These are phyloP conservation scores for Acanthosepion lycidas DNA, from an alignment of 2,888 invertebrate genomes.

Conservation along the genomic window DNA sequence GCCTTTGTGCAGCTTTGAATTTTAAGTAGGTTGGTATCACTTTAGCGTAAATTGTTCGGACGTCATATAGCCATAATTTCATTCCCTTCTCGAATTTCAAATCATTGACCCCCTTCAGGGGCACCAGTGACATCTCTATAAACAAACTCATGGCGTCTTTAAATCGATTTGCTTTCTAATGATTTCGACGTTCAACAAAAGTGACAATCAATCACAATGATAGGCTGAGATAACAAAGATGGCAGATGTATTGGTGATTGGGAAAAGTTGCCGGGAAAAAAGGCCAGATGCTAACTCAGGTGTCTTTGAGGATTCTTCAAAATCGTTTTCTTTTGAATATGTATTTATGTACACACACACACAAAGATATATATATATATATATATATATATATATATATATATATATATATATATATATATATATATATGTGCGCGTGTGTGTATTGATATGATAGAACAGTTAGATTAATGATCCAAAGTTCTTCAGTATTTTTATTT, in stretches of 20 bases:
- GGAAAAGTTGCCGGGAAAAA: neutral
- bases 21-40: neutral
- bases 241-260: conserved; percentile 13
- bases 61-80: neutral
- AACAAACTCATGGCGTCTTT: neutral
- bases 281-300: neutral
- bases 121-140: neutral
- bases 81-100: conserved; percentile 15
- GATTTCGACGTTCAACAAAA: neutral
- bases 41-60: neutral
- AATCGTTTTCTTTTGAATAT: neutral
- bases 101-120: neutral
- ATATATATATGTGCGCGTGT: neutral
- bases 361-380: neutral
- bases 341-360: neutral
- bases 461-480: too few species aligned
- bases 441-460: too few species aligned
- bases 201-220: neutral
- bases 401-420: too few species aligned
- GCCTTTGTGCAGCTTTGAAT: neutral
- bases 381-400: neutral
- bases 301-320: neutral
- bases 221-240: neutral
- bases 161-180: neutral
- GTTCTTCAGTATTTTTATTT: too few species aligned